Evolutionary conservation across 2,797 vertebrate species (phyloP), one percentile per base, ranked within the genome.

Genomic region (Dromococcyx pavoninus): DNA sequence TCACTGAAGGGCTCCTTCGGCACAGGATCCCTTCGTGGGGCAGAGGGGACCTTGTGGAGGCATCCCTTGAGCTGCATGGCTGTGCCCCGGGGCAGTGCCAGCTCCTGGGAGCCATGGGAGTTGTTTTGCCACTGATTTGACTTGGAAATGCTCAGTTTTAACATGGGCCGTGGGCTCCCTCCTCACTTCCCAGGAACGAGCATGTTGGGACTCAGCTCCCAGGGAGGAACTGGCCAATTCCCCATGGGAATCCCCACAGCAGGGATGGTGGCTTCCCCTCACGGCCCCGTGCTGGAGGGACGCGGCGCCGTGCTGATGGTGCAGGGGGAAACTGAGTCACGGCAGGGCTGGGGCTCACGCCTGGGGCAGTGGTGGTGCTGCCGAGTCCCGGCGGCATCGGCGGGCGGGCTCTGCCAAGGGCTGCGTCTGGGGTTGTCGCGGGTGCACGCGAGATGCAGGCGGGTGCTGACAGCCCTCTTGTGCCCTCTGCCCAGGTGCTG

Each of bases 401-500:
- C 30, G 74, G 27, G 71, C 67, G 82, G 86, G 75, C 67, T 86
- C 14, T 10, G 14, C 10, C 1, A 0, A 6, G 73, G 53, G 57
- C 21, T 54, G 62, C 5, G 7, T 25, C 70, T 22, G 0, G 17
- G 61, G 60, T 67, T 21, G 21, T 17, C n/a, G 56, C 1, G 4
- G 50, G 48, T 11, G n/a, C 2, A 0, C 28, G 41, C 2, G 9
- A 28, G 56, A 5, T 1, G 4, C 46, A 0, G 2, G 28, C 0
- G 4, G n/a, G 44, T 57, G 32, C 64, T 81, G 80, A 78, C 1
- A 2, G 17, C 44, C 58, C 1, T 48, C 33, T 33, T 67, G 53
- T 43, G 62, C 1, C 4, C 73, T 83, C 27, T 86, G 66, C 71
- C 61, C 97, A 99, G 99, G 98, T 99, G 81, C 98, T 99, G 78